A percentile compares a stretch with the other conserved stretches of the same genome.
Evolutionary conservation across 23 tunicate species (phyloP).

Genomic region (Clavelina lepadiformis): DNA sequence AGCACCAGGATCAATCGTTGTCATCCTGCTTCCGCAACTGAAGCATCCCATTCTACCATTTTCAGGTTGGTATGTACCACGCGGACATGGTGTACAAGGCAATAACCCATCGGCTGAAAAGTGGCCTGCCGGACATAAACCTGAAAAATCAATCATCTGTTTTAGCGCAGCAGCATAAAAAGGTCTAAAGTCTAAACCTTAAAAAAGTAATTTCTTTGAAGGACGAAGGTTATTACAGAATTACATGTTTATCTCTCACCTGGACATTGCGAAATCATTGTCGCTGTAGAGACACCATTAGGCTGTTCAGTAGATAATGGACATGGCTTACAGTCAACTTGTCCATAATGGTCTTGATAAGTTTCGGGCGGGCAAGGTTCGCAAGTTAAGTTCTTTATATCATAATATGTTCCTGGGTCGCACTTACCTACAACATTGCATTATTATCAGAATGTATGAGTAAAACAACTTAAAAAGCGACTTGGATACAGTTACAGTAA

Average conservation of each 20-base stretch:
- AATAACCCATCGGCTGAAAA: constrained; percentile 50
- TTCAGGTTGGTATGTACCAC: constrained; percentile 65
- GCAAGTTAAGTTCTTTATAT: constrained; percentile 32
- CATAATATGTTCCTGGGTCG: constrained; percentile 27
- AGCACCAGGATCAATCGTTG: constrained; percentile 34
- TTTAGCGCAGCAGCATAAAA: too few relatives aligned
- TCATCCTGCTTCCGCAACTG: constrained; percentile 33
- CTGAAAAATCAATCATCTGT: constrained; percentile 30
- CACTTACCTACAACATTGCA: constrained; percentile 31
- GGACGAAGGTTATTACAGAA: background rate
- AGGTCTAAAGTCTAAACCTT: too few relatives aligned
- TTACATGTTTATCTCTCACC: constrained; percentile 3
- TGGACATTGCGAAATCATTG: constrained; percentile 35
- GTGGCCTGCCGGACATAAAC: constrained; percentile 59
- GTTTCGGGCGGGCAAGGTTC: constrained; percentile 33
- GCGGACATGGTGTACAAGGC: constrained; percentile 72
- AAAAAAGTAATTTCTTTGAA: too few relatives aligned
- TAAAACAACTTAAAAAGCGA: too few relatives aligned
- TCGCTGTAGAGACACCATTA: constrained; percentile 1
- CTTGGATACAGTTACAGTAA: background rate
- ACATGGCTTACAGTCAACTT: constrained; percentile 47
- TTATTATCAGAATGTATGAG: background rate
- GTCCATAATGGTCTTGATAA: constrained; percentile 51
- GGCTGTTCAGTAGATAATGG: background rate
- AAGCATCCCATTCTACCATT: constrained; percentile 48